These are phyloP conservation scores for Axea sp. DNA, from an alignment of 2,888 invertebrate genomes.

Conservation along the genomic window DNA sequence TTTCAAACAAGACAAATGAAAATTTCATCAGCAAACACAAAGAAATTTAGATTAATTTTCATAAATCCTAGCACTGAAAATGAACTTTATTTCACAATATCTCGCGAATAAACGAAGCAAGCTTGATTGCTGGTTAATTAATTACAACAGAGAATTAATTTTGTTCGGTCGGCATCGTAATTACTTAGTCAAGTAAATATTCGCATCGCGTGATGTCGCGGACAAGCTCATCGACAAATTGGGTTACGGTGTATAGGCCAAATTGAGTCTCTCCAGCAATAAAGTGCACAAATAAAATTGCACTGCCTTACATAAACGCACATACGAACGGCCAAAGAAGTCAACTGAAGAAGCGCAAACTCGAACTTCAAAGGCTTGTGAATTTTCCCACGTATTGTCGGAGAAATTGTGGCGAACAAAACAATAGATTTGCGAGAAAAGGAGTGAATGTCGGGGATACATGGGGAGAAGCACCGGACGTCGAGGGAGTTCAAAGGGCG, in stretches of 20 bases:
- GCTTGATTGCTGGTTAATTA: constrained; percentile 66
- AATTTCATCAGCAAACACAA: no score
- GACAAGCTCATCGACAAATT: constrained; percentile 67
- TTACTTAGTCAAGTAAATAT: constrained; percentile 69
- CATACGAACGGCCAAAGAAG: constrained; percentile 36
- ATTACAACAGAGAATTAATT: constrained; percentile 71
- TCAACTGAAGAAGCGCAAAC: constrained; percentile 63
- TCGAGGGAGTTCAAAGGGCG: constrained; percentile 43
- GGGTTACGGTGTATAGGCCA: constrained; percentile 66
- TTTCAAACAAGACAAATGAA: no score
- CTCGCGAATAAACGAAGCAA: no score
- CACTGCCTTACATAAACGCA: constrained; percentile 10
- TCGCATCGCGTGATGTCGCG: constrained; percentile 32
- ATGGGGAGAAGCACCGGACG: constrained; percentile 55
- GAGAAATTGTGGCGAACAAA: constrained; percentile 75
- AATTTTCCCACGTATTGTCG: constrained; percentile 78
- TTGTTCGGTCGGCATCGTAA: constrained; percentile 66
- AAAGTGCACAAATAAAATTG: constrained; percentile 43
- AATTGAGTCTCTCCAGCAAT: not conserved
- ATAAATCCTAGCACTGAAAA: no score
- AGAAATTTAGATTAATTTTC: no score
- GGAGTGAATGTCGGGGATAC: constrained; percentile 22
- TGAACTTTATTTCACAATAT: no score
- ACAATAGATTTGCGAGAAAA: constrained; percentile 73
- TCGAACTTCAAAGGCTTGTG: constrained; percentile 77